Conservation (phyloP, 2,113 vertebrate genomes). For the Labrus mixtus region DNA sequence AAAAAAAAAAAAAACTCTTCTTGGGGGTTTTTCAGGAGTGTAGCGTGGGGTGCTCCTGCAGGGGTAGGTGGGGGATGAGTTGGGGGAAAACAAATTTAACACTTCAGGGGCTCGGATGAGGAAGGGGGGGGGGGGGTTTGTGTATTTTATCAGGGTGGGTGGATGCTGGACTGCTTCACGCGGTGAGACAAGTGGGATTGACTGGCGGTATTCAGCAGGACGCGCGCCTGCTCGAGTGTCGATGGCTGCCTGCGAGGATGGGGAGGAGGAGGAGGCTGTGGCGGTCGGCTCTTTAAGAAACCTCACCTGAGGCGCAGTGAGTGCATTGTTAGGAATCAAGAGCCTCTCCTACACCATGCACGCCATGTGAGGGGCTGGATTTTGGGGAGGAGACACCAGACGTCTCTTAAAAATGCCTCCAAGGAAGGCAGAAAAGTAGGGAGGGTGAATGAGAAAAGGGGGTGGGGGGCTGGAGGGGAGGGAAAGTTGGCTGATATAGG, state of each 20-base stretch:
- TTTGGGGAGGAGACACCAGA: slow-evolving; percentile 70
- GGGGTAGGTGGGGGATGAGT: slow-evolving; percentile 71
- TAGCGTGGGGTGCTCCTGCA: slow-evolving; percentile 72
- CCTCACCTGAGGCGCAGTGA: slow-evolving; percentile 75
- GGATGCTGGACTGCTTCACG: slow-evolving; percentile 83
- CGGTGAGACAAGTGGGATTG: slow-evolving; percentile 85
- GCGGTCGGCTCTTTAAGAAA: slow-evolving; percentile 68
- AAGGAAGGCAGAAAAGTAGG: slow-evolving; percentile 52
- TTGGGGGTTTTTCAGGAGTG: slow-evolving; percentile 73
- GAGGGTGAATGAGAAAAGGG: slow-evolving; percentile 25
- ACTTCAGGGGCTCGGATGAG: slow-evolving; percentile 81
- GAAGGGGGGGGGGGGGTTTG: slow-evolving; percentile 39
- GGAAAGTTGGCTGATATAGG: slow-evolving; percentile 52
- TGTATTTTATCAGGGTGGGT: slow-evolving; percentile 83
- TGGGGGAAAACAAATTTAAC: slow-evolving; percentile 80
- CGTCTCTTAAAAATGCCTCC: slow-evolving; percentile 56
- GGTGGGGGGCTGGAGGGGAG: background rate
- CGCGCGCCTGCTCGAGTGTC: slow-evolving; percentile 51
- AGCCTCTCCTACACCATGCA: slow-evolving; percentile 54
- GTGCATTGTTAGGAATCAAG: slow-evolving; percentile 72
- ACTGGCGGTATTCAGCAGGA: slow-evolving; percentile 81
- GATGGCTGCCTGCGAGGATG: slow-evolving; percentile 59
- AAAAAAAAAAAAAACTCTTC: slow-evolving; percentile 70
- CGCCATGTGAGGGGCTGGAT: slow-evolving; percentile 59
- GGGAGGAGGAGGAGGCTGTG: slow-evolving; percentile 31